phyloP scores from a whole-genome alignment of 1,140 invertebrate genomes.

The Bactericera cockerelli region DNA sequence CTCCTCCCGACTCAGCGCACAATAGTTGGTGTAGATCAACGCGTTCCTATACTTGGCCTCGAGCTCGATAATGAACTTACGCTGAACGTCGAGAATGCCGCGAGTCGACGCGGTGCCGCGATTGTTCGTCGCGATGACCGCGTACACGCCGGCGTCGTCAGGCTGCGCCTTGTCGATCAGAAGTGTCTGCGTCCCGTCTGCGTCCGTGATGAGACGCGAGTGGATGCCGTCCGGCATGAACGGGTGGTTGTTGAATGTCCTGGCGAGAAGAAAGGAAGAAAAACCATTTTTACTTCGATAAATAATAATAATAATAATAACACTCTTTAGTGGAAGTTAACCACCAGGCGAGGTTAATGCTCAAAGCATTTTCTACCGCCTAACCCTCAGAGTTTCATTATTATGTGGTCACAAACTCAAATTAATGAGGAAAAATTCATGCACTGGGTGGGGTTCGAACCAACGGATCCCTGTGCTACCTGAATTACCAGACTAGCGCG shows the following conservation, averaged over 20 bases:
- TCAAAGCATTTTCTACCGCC: too few relatives aligned
- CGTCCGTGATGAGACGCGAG: constrained; percentile 42
- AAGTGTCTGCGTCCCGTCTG: constrained; percentile 49
- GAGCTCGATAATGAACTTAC: constrained; percentile 16
- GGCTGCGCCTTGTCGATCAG: constrained; percentile 45
- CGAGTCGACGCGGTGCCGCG: constrained; percentile 52
- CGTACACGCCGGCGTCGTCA: constrained; percentile 58
- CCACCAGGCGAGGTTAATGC: too few relatives aligned
- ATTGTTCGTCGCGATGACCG: constrained; percentile 53
- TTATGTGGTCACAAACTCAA: too few relatives aligned
- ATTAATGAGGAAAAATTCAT: too few relatives aligned
- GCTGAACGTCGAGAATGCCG: constrained; percentile 46
- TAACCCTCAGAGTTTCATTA: too few relatives aligned
- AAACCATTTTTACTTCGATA: constrained; percentile 8
- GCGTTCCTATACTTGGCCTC: constrained; percentile 5
- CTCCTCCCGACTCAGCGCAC: neutral
- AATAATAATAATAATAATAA: constrained; percentile 8
- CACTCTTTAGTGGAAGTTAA: too few relatives aligned
- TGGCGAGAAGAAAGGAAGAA: neutral
- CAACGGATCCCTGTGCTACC: too few relatives aligned
- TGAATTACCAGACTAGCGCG: too few relatives aligned
- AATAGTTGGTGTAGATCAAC: neutral
- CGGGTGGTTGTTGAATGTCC: constrained; percentile 6
- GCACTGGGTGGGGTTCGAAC: too few relatives aligned
- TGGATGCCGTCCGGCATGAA: constrained; percentile 44